Conservation (phyloP, 1,140 invertebrate genomes). For the Maconellicoccus hirsutus region DNA sequence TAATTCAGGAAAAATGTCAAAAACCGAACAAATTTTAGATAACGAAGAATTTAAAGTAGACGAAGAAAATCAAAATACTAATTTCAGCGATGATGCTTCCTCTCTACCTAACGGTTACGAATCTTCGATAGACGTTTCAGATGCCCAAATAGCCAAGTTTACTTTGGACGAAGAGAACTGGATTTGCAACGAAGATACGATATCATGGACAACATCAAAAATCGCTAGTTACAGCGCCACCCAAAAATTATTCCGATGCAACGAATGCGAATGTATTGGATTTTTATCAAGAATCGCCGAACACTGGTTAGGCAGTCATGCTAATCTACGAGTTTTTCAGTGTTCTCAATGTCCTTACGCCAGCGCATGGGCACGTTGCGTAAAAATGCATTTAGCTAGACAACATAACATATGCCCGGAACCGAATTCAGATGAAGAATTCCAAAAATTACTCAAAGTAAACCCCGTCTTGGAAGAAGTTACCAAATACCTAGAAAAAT, state of each 20-base stretch:
- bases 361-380: conserved; percentile 60
- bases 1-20: conserved; percentile 52
- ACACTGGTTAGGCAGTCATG: conserved; percentile 72
- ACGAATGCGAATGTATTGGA: conserved; percentile 64
- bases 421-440: conserved; percentile 20
- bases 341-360: conserved; percentile 60
- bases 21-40: conserved; percentile 45
- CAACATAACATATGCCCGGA: conserved; percentile 41
- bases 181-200: conserved; percentile 51
- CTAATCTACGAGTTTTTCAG: conserved; percentile 57
- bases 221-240: conserved; percentile 57
- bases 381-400: conserved; percentile 55
- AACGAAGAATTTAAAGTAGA: conserved; percentile 30
- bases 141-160: conserved; percentile 33
- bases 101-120: conserved; percentile 11
- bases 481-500: conserved; percentile 51
- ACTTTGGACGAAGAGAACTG: conserved; percentile 47
- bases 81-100: not conserved
- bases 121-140: not conserved
- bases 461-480: conserved; percentile 63
- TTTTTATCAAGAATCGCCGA: conserved; percentile 66
- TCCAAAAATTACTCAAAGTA: conserved; percentile 42
- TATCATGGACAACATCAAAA: conserved; percentile 56
- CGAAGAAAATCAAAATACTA: conserved; percentile 24
- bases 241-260: conserved; percentile 59